Conservation (phyloP, 2,797 vertebrate species). For the Bufotes viridis region DNA sequence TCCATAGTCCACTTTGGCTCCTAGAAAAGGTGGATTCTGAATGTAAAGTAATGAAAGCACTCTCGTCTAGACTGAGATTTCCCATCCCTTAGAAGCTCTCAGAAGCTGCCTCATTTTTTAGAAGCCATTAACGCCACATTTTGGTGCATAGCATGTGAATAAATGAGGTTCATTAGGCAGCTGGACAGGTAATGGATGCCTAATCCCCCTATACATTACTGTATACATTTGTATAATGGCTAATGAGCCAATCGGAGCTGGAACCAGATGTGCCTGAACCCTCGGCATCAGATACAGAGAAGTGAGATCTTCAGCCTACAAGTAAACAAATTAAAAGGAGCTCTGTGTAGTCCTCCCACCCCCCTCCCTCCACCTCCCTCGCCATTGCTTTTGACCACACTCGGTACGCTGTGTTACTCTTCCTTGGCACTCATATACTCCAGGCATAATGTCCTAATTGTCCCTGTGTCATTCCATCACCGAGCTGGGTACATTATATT, state of each 20-base stretch:
- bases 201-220: constrained; percentile 2
- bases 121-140: neutral
- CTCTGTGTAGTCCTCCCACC: constrained; percentile 38
- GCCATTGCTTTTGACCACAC: constrained; percentile 23
- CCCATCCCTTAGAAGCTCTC: neutral
- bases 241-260: neutral
- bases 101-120: neutral
- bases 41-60: too few species aligned
- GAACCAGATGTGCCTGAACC: neutral
- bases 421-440: constrained; percentile 37
- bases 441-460: constrained; percentile 53
- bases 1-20: neutral
- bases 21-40: neutral
- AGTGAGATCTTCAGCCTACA: constrained; percentile 64
- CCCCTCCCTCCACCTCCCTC: constrained; percentile 6
- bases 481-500: constrained; percentile 53
- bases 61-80: too few species aligned
- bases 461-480: constrained; percentile 44
- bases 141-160: neutral
- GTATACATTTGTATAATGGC: constrained; percentile 10
- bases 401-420: constrained; percentile 51
- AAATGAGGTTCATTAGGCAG: constrained; percentile 12
- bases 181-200: constrained; percentile 3
- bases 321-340: constrained; percentile 66
- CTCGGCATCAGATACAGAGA: neutral